These are phyloP conservation scores for Acomys russatus DNA, from an alignment of 2,797 vertebrate species.

Conservation along the genomic window DNA sequence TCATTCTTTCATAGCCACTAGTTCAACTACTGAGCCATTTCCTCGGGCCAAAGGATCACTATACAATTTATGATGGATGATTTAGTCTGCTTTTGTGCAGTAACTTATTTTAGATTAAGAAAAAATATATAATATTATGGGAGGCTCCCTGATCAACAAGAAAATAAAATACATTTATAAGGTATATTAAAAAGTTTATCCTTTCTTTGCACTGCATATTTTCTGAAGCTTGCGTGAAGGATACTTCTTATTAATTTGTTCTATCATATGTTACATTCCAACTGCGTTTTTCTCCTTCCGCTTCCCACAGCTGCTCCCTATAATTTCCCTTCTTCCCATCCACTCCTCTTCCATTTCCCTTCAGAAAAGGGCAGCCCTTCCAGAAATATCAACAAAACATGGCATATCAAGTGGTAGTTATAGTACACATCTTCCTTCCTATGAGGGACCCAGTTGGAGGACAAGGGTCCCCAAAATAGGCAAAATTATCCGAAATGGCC, in stretches of 20 bases:
- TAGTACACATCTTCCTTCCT: background rate
- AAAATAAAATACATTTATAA: background rate
- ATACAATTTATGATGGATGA: background rate
- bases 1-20: background rate
- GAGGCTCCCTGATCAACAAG: background rate
- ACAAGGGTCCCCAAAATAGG: background rate
- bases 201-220: background rate
- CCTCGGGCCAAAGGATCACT: fast-evolving
- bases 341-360: background rate
- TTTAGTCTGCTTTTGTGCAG: background rate
- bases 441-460: background rate
- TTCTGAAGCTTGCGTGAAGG: background rate
- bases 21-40: background rate
- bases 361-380: background rate
- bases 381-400: background rate
- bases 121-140: background rate
- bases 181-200: background rate
- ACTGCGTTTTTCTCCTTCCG: background rate
- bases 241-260: background rate
- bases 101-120: background rate
- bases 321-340: background rate
- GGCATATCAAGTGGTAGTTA: background rate
- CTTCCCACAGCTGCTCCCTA: background rate
- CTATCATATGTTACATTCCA: background rate
- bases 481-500: background rate